A percentile compares a stretch with the other conserved stretches of the same genome.
These are phyloP conservation scores for Epinotia ramella DNA, from an alignment of 2,888 invertebrate species.

Conservation along the genomic window DNA sequence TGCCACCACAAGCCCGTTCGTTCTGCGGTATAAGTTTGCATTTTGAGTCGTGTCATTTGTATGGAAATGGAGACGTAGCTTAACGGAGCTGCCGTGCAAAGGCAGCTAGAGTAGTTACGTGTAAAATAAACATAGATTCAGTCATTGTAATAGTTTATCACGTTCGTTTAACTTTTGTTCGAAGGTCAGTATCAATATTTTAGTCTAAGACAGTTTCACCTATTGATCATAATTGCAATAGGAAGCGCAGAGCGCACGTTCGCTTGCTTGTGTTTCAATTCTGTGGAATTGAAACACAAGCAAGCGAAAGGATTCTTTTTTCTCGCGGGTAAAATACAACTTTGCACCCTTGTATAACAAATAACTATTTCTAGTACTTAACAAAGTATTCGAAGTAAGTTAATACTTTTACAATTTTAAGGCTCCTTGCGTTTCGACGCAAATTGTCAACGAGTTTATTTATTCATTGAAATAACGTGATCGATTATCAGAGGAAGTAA, in stretches of 20 bases:
- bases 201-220: neutral
- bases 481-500: too few relatives aligned
- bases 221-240: conserved; percentile 7
- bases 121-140: conserved; percentile 6
- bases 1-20: conserved; percentile 77
- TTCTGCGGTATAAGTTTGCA: conserved; percentile 54
- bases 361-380: conserved; percentile 1
- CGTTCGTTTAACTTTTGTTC: neutral
- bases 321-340: too few relatives aligned
- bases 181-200: neutral
- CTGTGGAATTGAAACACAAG: too few relatives aligned
- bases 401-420: neutral
- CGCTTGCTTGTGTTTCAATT: too few relatives aligned
- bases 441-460: conserved; percentile 28
- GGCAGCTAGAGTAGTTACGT: neutral
- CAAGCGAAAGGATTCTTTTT: too few relatives aligned
- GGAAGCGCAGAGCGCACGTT: conserved; percentile 28
- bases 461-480: conserved; percentile 20
- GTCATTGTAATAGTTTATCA: conserved; percentile 21
- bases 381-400: neutral
- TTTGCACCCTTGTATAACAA: too few relatives aligned
- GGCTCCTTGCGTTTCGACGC: too few relatives aligned
- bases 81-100: neutral
- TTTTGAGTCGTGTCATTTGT: conserved; percentile 9
- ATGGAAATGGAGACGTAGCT: too few relatives aligned